Evolutionary conservation across 2,797 vertebrate species (phyloP).

Genomic region (Callimico goeldii): DNA sequence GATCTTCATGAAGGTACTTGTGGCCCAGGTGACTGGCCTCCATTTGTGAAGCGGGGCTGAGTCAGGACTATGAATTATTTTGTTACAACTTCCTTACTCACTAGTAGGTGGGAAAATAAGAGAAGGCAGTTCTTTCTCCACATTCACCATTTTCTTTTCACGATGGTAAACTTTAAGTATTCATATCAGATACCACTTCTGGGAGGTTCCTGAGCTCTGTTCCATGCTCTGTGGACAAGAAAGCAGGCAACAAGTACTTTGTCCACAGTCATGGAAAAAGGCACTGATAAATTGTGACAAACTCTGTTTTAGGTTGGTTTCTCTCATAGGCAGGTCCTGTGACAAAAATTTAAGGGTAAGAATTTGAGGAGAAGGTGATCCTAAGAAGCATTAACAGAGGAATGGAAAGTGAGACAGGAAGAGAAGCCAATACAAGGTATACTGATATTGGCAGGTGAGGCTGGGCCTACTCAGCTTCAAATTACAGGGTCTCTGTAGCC

Average conservation of each 20-base stretch:
- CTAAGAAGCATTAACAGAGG: not conserved
- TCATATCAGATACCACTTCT: not conserved
- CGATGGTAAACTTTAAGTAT: not conserved
- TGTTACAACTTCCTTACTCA: not conserved
- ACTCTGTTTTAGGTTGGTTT: not conserved
- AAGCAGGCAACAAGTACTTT: not conserved
- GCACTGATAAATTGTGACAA: not conserved
- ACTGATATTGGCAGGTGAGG: not conserved
- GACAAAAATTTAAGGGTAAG: not conserved
- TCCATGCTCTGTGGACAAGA: not conserved
- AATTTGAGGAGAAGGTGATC: not conserved
- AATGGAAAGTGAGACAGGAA: not conserved
- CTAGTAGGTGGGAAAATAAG: not conserved
- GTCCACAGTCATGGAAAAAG: not conserved
- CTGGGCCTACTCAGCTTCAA: not conserved
- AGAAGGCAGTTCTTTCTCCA: constrained; percentile 37
- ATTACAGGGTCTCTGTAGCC: not conserved
- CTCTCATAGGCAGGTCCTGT: not conserved
- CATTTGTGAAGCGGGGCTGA: not conserved
- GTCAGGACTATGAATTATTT: constrained; percentile 5
- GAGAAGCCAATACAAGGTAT: not conserved
- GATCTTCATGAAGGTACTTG: not conserved
- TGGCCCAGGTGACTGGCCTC: not conserved
- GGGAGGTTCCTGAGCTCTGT: not conserved
- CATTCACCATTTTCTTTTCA: constrained; percentile 1